These are phyloP conservation scores for Tribolium freemani DNA, from an alignment of 2,888 invertebrate genomes.

Conservation along the genomic window DNA sequence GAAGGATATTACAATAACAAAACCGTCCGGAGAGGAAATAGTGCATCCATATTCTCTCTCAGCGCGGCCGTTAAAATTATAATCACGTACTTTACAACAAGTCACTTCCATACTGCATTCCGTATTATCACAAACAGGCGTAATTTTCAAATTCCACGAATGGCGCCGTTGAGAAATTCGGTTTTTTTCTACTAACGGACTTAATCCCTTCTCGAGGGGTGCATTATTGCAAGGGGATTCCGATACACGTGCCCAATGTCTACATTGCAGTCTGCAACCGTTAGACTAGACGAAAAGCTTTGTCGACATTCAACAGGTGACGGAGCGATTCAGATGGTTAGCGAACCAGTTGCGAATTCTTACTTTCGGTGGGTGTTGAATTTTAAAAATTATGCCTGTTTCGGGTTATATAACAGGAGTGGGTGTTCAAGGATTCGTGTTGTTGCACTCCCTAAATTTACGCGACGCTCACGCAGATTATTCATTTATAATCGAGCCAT, in stretches of 20 bases:
- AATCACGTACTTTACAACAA: slow-evolving; percentile 33
- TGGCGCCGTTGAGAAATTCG: neutral
- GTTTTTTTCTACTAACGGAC: neutral
- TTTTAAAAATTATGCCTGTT: slow-evolving; percentile 10
- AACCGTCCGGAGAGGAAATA: slow-evolving; percentile 35
- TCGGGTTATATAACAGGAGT: slow-evolving; percentile 28
- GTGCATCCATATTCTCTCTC: slow-evolving; percentile 29
- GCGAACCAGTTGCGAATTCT: slow-evolving; percentile 17
- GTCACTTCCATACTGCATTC: slow-evolving; percentile 36
- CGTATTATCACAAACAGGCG: slow-evolving; percentile 21
- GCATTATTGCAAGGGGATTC: slow-evolving; percentile 16
- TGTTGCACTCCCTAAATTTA: slow-evolving; percentile 30
- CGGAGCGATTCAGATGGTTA: slow-evolving; percentile 19
- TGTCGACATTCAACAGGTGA: slow-evolving; percentile 24
- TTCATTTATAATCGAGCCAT: slow-evolving; percentile 1
- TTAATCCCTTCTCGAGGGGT: neutral
- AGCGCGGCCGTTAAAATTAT: slow-evolving; percentile 32
- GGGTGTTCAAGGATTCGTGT: slow-evolving; percentile 29
- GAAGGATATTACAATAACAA: slow-evolving; percentile 36
- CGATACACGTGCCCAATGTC: slow-evolving; percentile 30
- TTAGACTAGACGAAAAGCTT: slow-evolving; percentile 19
- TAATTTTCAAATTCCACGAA: neutral
- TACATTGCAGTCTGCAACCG: slow-evolving; percentile 34
- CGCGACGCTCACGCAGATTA: slow-evolving; percentile 20
- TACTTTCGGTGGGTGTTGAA: slow-evolving; percentile 17